Percentiles rank a stretch among this genome's conserved stretches.
These are phyloP conservation scores for Alexandromys fortis DNA, from an alignment of 2,113 vertebrate genomes.

Conservation along the genomic window DNA sequence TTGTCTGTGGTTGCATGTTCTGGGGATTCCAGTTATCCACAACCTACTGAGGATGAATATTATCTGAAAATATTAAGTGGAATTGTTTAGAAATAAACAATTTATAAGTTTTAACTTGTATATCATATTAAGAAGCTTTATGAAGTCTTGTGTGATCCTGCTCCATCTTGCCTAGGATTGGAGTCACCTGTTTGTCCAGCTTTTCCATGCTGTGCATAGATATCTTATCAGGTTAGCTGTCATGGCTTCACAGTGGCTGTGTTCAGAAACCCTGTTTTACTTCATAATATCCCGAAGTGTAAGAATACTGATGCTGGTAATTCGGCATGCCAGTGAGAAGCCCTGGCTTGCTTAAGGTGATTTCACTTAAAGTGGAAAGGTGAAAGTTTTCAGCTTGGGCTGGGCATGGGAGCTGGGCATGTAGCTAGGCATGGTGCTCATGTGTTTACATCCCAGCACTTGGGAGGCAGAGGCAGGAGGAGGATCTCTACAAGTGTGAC, in stretches of 20 bases:
- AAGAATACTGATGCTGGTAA: background rate
- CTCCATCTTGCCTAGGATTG: background rate
- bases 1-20: background rate
- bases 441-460: background rate
- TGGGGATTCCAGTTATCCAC: background rate
- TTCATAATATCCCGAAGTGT: background rate
- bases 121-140: background rate
- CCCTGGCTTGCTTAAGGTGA: background rate
- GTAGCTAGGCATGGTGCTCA: background rate
- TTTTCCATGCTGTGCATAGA: background rate
- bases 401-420: background rate
- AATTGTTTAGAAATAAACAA: constrained; percentile 16
- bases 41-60: background rate
- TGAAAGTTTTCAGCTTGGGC: background rate
- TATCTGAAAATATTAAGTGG: constrained; percentile 9
- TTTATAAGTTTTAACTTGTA: constrained; percentile 1
- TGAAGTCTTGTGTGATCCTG: background rate
- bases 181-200: background rate
- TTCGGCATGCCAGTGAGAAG: background rate
- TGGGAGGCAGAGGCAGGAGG: background rate
- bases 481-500: background rate
- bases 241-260: background rate
- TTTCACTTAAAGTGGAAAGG: background rate
- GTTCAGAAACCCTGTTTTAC: background rate
- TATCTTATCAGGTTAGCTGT: background rate